These are phyloP conservation scores for Cephus rjabovi DNA, from an alignment of 2,888 invertebrate species.

Conservation along the genomic window DNA sequence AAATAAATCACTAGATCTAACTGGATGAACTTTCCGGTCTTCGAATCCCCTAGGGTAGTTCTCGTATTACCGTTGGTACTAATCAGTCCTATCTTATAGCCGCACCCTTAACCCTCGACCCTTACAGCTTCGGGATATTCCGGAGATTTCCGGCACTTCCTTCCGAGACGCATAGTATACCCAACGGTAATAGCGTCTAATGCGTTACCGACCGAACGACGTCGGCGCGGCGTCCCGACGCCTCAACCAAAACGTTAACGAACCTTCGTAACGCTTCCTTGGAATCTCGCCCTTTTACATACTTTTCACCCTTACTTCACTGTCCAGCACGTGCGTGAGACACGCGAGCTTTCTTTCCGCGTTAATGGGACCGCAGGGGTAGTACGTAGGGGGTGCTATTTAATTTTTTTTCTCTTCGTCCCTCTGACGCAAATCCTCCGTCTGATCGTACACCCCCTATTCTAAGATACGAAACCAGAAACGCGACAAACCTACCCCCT, in stretches of 20 bases:
- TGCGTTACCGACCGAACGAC: constrained; percentile 9
- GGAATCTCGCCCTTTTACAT: constrained; percentile 11
- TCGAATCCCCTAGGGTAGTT: constrained; percentile 15
- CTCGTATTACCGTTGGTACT: constrained; percentile 28
- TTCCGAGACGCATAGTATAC: constrained; percentile 1
- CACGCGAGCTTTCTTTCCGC: constrained; percentile 28
- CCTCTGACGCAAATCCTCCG: not conserved
- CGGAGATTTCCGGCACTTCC: constrained; percentile 32
- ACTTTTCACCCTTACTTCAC: constrained; percentile 9
- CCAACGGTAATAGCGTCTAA: constrained; percentile 12
- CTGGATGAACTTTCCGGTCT: constrained; percentile 61
- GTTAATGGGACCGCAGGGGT: not conserved
- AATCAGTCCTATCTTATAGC: constrained; percentile 59
- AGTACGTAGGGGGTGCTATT: not conserved
- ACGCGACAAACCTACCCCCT: not conserved
- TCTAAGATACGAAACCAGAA: not conserved
- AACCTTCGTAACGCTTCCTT: constrained; percentile 31
- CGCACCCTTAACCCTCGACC: constrained; percentile 44
- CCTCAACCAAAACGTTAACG: constrained; percentile 44
- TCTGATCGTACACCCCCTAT: not conserved
- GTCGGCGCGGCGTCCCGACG: constrained; percentile 30
- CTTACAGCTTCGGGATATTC: constrained; percentile 29
- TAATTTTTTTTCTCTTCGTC: not conserved
- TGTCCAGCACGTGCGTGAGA: constrained; percentile 27
- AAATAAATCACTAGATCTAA: constrained; percentile 3